Evolutionary conservation across 2,113 vertebrate genomes (phyloP).

Genomic region (Dromaius novaehollandiae): DNA sequence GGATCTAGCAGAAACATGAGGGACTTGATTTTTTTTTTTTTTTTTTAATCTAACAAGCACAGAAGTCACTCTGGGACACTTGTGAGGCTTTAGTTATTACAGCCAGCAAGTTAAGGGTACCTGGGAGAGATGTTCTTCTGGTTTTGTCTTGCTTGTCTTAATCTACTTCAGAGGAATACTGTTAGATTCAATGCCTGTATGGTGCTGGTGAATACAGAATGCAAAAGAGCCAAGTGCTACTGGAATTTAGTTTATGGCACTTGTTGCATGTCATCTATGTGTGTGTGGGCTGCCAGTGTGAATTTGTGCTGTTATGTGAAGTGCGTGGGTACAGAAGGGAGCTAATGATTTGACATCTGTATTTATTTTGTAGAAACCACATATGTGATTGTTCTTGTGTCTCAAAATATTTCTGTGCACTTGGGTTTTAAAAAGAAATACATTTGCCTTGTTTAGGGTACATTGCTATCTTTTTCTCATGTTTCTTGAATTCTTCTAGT

Average conservation of each 20-base stretch:
- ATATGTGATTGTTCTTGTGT: neutral
- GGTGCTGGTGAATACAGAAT: neutral
- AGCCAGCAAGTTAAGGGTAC: neutral
- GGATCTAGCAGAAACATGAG: neutral
- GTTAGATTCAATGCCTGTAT: neutral
- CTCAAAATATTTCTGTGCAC: neutral
- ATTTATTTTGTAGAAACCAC: neutral
- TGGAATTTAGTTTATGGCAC: neutral
- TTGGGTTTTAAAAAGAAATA: neutral
- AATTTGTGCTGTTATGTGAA: neutral
- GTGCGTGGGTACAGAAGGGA: rapidly evolving
- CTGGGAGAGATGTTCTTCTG: neutral
- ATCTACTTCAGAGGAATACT: neutral
- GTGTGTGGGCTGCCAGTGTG: neutral
- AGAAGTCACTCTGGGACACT: neutral
- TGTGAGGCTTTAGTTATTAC: neutral
- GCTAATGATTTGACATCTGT: neutral
- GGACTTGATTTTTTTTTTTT: neutral
- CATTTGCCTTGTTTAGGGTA: neutral
- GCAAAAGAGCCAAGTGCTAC: neutral
- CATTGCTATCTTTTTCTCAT: neutral
- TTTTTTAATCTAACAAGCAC: neutral
- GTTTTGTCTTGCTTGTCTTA: neutral
- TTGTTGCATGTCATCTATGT: rapidly evolving
- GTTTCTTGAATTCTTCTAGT: neutral